Conservation (phyloP, 2,888 invertebrate species). For the Tipula unca region DNA sequence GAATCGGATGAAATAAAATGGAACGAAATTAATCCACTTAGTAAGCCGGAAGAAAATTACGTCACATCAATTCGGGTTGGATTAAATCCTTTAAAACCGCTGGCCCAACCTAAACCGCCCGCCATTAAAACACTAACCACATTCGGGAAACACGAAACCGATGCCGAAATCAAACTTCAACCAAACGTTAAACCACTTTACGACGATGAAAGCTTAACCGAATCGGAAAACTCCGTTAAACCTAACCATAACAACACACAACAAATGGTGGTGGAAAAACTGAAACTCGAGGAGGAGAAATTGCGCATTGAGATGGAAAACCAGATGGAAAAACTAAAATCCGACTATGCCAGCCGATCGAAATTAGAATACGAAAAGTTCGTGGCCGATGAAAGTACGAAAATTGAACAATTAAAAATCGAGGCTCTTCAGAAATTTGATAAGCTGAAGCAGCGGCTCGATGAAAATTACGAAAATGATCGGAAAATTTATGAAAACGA, state of each 20-base stretch:
- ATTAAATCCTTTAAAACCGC: conserved; percentile 9
- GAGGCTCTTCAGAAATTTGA: not conserved
- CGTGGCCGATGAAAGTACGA: conserved; percentile 24
- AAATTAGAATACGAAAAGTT: conserved; percentile 34
- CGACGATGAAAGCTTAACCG: conserved; percentile 33
- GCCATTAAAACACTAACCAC: conserved; percentile 26
- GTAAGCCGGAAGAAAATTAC: conserved; percentile 21
- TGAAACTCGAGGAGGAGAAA: conserved; percentile 35
- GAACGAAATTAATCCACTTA: not conserved
- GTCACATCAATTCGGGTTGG: conserved; percentile 20
- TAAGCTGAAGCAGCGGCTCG: conserved; percentile 26
- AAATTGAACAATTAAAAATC: not conserved
- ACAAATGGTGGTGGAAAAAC: conserved; percentile 38
- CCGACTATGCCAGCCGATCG: conserved; percentile 32
- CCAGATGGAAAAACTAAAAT: conserved; percentile 36
- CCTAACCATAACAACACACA: conserved; percentile 45
- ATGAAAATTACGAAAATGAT: conserved; percentile 34
- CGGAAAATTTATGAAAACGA: conserved; percentile 33
- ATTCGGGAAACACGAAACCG: conserved; percentile 35
- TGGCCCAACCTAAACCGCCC: conserved; percentile 29
- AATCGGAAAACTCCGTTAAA: conserved; percentile 42
- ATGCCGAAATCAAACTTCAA: conserved; percentile 21
- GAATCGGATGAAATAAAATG: conserved; percentile 38
- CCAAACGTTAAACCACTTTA: conserved; percentile 33
- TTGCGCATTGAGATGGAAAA: conserved; percentile 41